phyloP scores from a whole-genome alignment of 2,113 vertebrate species.

The Fukomys damarensis region DNA sequence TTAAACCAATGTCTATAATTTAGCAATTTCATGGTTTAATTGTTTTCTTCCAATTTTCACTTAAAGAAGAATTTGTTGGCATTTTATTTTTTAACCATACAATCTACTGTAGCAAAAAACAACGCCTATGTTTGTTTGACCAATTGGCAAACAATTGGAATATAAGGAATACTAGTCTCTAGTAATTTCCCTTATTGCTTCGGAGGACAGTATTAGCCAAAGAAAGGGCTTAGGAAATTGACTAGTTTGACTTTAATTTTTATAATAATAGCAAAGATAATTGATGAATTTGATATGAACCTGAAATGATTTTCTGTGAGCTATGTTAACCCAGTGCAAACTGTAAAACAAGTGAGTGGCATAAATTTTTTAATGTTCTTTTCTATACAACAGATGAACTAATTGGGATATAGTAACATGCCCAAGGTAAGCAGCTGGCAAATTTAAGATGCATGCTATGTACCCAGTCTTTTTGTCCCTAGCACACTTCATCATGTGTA shows the following conservation, averaged over 20 bases:
- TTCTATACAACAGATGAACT: background rate
- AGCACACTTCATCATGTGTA: background rate
- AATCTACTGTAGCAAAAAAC: background rate
- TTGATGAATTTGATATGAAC: background rate
- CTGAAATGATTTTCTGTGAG: background rate
- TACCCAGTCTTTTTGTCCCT: background rate
- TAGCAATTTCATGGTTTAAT: slow-evolving; percentile 7
- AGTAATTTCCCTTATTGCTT: background rate
- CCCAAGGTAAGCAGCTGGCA: too few relatives aligned
- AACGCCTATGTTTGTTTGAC: background rate
- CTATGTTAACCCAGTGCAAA: background rate
- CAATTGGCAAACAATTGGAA: background rate
- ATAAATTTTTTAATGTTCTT: rapidly evolving
- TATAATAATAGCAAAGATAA: background rate
- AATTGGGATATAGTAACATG: background rate
- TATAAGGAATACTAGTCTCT: background rate
- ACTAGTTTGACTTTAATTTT: background rate
- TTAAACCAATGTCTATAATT: slow-evolving; percentile 31
- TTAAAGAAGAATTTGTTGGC: slow-evolving; percentile 58
- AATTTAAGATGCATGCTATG: background rate
- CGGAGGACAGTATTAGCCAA: background rate
- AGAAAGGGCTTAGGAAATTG: background rate
- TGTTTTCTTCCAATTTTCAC: slow-evolving; percentile 27
- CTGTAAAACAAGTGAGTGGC: background rate
- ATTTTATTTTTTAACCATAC: slow-evolving; percentile 46